Evolutionary conservation across 1,140 invertebrate species (phyloP).

Genomic region (Cataglyphis hispanica): DNA sequence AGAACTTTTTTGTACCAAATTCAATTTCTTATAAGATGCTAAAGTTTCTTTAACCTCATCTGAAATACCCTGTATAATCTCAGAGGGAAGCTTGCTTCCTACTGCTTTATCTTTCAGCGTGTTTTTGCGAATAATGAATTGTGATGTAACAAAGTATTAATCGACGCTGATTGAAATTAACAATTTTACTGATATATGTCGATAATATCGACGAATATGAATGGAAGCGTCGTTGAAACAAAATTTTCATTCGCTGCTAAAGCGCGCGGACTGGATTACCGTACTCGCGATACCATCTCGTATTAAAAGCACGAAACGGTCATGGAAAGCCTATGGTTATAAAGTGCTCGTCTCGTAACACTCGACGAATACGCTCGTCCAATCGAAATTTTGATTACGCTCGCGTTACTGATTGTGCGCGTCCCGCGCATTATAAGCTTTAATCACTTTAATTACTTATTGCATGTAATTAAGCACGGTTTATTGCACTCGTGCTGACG

Average conservation of each 20-base stretch:
- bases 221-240: slow-evolving; percentile 3
- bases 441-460: slow-evolving; percentile 78
- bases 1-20: no score
- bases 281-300: slow-evolving; percentile 32
- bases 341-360: slow-evolving; percentile 44
- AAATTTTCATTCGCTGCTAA: slow-evolving; percentile 45
- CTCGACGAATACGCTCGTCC: slow-evolving; percentile 44
- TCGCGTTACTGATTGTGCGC: slow-evolving; percentile 70
- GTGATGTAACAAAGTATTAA: slow-evolving; percentile 50
- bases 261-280: slow-evolving; percentile 22
- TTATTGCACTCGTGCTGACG: slow-evolving; percentile 69
- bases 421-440: slow-evolving; percentile 72
- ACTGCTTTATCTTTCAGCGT: no score
- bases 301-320: slow-evolving; percentile 43
- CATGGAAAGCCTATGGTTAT: slow-evolving; percentile 50
- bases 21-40: no score
- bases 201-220: slow-evolving; percentile 44
- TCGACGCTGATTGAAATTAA: slow-evolving; percentile 32
- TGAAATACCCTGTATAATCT: no score
- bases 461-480: slow-evolving; percentile 74
- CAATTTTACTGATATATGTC: slow-evolving; percentile 15
- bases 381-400: slow-evolving; percentile 67
- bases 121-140: slow-evolving; percentile 7
- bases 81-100: not conserved
- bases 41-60: no score